Percentiles rank a stretch among this genome's conserved stretches.
Conservation (phyloP, 2,888 invertebrate genomes). For the Drosophila cyrtoloma region DNA sequence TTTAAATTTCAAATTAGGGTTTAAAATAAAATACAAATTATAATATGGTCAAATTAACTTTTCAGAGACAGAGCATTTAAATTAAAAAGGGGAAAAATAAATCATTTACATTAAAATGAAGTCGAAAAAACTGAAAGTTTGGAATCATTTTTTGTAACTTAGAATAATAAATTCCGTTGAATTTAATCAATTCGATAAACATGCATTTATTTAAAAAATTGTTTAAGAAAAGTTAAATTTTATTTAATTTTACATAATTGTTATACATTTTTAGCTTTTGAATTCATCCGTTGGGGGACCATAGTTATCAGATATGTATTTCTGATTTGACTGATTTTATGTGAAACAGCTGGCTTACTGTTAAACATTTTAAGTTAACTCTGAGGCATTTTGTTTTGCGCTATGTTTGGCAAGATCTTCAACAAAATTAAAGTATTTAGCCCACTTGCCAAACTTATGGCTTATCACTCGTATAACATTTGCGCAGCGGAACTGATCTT, state of each 20-base stretch:
- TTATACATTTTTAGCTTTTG: neutral
- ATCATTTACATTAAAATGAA: neutral
- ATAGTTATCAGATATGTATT: neutral
- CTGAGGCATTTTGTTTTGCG: constrained; percentile 14
- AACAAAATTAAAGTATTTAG: constrained; percentile 40
- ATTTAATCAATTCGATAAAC: neutral
- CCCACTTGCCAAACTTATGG: constrained; percentile 43
- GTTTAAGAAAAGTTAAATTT: too few species aligned
- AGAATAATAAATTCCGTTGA: neutral
- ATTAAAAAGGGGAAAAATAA: neutral
- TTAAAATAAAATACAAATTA: neutral
- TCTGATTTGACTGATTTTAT: neutral
- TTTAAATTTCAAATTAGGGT: neutral
- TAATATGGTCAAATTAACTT: neutral
- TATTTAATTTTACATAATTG: neutral
- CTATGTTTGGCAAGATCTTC: constrained; percentile 17
- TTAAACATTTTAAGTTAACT: neutral
- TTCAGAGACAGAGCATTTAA: neutral
- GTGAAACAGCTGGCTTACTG: neutral
- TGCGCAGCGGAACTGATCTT: constrained; percentile 45
- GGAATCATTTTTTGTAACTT: neutral
- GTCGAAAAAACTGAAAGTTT: neutral
- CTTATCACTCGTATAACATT: constrained; percentile 46
- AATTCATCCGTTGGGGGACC: neutral
- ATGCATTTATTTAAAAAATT: neutral